Conservation (phyloP, 2,888 invertebrate genomes). For the Conus canariensis region DNA sequence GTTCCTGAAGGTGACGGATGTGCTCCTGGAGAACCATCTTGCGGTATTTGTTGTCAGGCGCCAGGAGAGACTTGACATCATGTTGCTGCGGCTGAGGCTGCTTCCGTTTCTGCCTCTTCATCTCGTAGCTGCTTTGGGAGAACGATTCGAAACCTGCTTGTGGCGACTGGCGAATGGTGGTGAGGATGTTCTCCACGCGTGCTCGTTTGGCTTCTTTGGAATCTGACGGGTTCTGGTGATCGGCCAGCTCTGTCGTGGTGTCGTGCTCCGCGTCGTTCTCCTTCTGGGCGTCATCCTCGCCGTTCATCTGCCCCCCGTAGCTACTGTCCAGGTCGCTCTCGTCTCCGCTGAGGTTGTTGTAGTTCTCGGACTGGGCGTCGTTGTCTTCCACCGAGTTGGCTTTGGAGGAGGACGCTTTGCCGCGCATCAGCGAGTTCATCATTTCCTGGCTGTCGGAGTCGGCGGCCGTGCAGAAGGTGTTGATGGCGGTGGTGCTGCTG, state of each 20-base stretch:
- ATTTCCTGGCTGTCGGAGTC: constrained; percentile 44
- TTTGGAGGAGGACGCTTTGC: constrained; percentile 39
- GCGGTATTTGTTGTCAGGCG: constrained; percentile 58
- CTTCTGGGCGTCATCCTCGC: constrained; percentile 26
- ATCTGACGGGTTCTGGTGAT: constrained; percentile 46
- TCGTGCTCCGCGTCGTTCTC: constrained; percentile 40
- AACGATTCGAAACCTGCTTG: constrained; percentile 39
- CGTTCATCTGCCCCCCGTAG: constrained; percentile 4
- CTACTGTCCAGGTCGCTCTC: constrained; percentile 41
- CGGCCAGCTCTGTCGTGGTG: not conserved
- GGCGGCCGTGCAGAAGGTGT: constrained; percentile 35
- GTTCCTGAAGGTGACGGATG: constrained; percentile 91
- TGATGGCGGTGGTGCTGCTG: not conserved
- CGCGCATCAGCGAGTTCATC: constrained; percentile 39
- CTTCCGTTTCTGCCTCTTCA: constrained; percentile 86
- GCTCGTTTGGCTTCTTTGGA: constrained; percentile 87
- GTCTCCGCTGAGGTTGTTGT: constrained; percentile 47
- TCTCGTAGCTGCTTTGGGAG: constrained; percentile 51
- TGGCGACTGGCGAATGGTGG: constrained; percentile 87
- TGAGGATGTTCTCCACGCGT: constrained; percentile 96
- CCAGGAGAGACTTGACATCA: constrained; percentile 50
- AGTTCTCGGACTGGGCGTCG: constrained; percentile 61
- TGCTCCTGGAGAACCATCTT: constrained; percentile 87
- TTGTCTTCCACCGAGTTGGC: constrained; percentile 50
- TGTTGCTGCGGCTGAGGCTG: constrained; percentile 97